A percentile compares a stretch with the other conserved stretches of the same genome.
Evolutionary conservation across 2,888 invertebrate species (phyloP).

Genomic region (Zygothrica quintamaculata): DNA sequence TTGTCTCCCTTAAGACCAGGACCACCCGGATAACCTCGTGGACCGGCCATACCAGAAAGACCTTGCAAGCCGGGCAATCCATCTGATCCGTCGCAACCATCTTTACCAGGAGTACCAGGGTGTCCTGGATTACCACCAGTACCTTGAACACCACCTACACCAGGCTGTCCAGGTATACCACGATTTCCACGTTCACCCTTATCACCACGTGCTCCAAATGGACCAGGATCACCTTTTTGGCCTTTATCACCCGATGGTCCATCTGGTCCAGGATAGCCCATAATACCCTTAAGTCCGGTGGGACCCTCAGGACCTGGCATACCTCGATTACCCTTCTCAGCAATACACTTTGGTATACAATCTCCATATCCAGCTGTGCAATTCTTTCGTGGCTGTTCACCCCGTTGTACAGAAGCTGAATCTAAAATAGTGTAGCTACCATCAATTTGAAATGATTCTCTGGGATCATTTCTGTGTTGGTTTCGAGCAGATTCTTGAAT

Average conservation of each 20-base stretch:
- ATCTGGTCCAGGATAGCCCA: constrained; percentile 93
- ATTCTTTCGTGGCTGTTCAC: constrained; percentile 86
- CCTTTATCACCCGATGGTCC: constrained; percentile 95
- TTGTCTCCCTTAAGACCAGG: constrained; percentile 87
- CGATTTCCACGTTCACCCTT: constrained; percentile 94
- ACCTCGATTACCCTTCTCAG: constrained; percentile 93
- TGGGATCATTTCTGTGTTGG: constrained; percentile 71
- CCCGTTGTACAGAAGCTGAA: constrained; percentile 74
- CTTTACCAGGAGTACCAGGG: constrained; percentile 93
- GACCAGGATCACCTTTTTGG: constrained; percentile 94
- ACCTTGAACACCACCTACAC: constrained; percentile 86
- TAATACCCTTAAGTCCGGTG: constrained; percentile 90
- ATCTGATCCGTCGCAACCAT: constrained; percentile 98
- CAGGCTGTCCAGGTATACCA: constrained; percentile 95
- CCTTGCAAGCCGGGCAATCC: constrained; percentile 91
- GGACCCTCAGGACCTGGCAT: constrained; percentile 90
- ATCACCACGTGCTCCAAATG: constrained; percentile 91
- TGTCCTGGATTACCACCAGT: constrained; percentile 86
- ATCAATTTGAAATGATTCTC: constrained; percentile 69
- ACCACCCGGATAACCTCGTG: constrained; percentile 88
- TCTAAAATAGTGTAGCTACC: constrained; percentile 83
- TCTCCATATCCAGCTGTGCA: constrained; percentile 88
- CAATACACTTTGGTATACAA: constrained; percentile 94
- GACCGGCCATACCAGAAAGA: constrained; percentile 89
- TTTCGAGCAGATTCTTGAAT: constrained; percentile 77